Conservation (phyloP, 2,113 vertebrate species). For the Numida meleagris region DNA sequence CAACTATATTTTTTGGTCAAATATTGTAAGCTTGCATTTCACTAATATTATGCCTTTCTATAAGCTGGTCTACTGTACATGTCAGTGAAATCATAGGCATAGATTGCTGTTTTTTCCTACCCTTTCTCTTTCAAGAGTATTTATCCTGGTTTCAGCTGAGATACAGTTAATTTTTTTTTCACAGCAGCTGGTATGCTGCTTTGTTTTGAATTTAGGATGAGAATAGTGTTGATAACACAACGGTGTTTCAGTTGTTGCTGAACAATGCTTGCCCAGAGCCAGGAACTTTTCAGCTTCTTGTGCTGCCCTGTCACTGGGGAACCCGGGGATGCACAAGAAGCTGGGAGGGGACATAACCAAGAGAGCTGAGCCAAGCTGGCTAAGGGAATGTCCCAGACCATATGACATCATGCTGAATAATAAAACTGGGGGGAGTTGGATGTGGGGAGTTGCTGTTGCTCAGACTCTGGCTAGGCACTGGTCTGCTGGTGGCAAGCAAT, state of each 20-base stretch:
- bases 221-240: background rate
- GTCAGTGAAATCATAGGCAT: background rate
- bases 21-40: background rate
- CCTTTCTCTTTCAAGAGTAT: background rate
- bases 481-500: background rate
- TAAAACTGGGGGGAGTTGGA: background rate
- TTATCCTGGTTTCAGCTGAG: background rate
- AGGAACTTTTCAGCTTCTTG: background rate
- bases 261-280: background rate
- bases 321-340: background rate
- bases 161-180: background rate
- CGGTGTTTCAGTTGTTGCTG: background rate
- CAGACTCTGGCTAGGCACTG: background rate
- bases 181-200: background rate
- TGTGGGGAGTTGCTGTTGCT: background rate
- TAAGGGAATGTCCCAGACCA: background rate
- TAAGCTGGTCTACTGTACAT: background rate
- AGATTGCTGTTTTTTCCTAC: background rate
- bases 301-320: background rate
- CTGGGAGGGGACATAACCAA: background rate
- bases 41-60: background rate
- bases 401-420: background rate
- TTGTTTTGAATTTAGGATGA: background rate
- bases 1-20: background rate
- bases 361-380: background rate